Conservation (phyloP, 2,888 invertebrate genomes). For the Erebia epiphron region DNA sequence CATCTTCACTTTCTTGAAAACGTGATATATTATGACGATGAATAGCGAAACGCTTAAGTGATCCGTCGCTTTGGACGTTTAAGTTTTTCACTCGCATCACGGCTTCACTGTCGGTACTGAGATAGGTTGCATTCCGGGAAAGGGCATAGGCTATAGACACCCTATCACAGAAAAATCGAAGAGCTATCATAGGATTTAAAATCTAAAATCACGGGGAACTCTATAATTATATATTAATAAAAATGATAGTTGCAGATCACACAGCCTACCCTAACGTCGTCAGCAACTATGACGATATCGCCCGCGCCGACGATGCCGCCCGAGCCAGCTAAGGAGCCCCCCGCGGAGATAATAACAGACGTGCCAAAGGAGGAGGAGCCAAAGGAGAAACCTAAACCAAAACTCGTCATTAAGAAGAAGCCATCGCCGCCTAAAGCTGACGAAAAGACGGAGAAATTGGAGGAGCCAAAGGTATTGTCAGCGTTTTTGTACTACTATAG, state of each 20-base stretch:
- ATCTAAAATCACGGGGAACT: neutral
- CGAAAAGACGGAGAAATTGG: conserved; percentile 62
- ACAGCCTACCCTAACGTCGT: conserved; percentile 66
- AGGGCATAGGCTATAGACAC: no score
- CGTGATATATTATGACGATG: no score
- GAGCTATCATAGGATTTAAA: neutral
- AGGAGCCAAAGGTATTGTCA: conserved; percentile 59
- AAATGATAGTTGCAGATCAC: conserved; percentile 44
- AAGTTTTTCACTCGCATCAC: no score
- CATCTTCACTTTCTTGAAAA: no score
- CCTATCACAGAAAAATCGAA: no score
- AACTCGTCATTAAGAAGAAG: conserved; percentile 56
- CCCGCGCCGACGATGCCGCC: conserved; percentile 57
- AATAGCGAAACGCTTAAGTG: no score
- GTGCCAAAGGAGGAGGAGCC: conserved; percentile 55
- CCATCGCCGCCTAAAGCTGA: conserved; percentile 57
- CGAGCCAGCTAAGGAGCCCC: conserved; percentile 55
- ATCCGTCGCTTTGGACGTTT: no score
- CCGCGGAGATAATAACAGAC: conserved; percentile 52
- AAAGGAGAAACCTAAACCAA: conserved; percentile 57
- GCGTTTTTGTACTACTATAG: no score
- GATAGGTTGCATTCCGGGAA: no score
- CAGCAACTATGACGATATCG: conserved; percentile 73
- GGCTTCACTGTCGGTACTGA: no score
- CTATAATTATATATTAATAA: neutral